These are phyloP conservation scores for Argentina silus DNA, from an alignment of 2,797 vertebrate genomes.

Conservation along the genomic window DNA sequence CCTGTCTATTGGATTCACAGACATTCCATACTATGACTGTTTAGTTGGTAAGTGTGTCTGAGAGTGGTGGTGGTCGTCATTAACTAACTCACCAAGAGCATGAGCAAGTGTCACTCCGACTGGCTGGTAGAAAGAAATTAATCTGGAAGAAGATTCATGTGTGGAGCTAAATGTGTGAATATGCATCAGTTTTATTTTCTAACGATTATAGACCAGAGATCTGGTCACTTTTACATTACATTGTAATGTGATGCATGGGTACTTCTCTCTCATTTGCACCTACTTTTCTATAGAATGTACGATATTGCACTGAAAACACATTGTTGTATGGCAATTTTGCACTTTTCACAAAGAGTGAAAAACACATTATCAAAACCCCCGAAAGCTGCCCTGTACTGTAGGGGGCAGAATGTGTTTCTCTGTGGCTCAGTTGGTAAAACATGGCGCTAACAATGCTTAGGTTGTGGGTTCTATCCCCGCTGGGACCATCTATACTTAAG, in stretches of 20 bases:
- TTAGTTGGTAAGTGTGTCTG: constrained; percentile 79
- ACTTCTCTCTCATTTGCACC: neutral
- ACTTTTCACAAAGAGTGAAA: no score
- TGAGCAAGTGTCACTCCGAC: constrained; percentile 33
- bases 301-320: neutral
- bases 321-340: neutral
- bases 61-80: constrained; percentile 8
- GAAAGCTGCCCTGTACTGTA: no score
- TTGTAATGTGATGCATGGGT: neutral
- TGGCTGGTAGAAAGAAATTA: constrained; percentile 3
- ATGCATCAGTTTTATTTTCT: constrained; percentile 1
- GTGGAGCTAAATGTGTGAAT: neutral
- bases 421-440: no score
- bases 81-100: constrained; percentile 49
- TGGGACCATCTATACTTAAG: no score
- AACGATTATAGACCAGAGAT: no score
- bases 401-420: no score
- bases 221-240: neutral
- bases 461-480: no score
- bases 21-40: constrained; percentile 80
- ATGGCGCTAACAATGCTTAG: no score
- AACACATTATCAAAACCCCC: no score
- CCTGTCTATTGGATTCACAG: constrained; percentile 79
- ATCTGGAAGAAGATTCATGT: neutral
- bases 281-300: neutral